These are phyloP conservation scores for Hoplostethus atlanticus DNA, from an alignment of 2,797 vertebrate species.

Conservation along the genomic window DNA sequence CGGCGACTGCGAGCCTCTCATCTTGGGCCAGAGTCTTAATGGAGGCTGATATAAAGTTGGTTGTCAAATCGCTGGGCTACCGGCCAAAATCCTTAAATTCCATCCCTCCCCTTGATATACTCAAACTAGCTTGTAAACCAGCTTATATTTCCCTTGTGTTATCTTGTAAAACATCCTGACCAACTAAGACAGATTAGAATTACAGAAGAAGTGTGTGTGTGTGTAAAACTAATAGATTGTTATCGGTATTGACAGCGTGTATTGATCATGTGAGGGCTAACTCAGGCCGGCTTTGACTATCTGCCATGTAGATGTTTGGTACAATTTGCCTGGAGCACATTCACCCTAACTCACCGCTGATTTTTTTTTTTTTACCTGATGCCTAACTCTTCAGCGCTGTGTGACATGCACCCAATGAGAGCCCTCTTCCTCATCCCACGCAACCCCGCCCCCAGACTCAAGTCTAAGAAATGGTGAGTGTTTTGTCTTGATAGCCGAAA, in stretches of 20 bases:
- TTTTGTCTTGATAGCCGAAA: background rate
- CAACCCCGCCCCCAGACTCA: conserved; percentile 92
- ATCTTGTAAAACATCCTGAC: background rate
- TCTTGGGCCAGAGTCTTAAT: conserved; percentile 40
- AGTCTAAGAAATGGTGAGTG: conserved; percentile 96
- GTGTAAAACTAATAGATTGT: conserved; percentile 3
- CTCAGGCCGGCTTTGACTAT: conserved; percentile 29
- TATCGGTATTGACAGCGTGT: conserved; percentile 36
- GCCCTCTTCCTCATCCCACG: conserved; percentile 96
- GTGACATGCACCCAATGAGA: conserved; percentile 97
- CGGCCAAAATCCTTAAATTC: conserved; percentile 4
- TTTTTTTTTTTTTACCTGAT: background rate
- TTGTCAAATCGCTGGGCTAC: conserved; percentile 22
- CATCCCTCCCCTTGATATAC: no score
- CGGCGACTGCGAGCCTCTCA: conserved; percentile 2
- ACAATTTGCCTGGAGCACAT: conserved; percentile 4
- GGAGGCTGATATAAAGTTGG: conserved; percentile 27
- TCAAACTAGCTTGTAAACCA: no score
- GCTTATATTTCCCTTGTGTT: background rate
- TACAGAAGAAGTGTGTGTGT: conserved; percentile 1
- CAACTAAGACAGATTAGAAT: background rate
- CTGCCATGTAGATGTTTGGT: conserved; percentile 31
- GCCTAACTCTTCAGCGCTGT: conserved; percentile 87
- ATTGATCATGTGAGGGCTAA: conserved; percentile 34
- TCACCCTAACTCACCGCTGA: background rate